Evolutionary conservation across 2,888 invertebrate species (phyloP).

Genomic region (Argyra leucocephala): DNA sequence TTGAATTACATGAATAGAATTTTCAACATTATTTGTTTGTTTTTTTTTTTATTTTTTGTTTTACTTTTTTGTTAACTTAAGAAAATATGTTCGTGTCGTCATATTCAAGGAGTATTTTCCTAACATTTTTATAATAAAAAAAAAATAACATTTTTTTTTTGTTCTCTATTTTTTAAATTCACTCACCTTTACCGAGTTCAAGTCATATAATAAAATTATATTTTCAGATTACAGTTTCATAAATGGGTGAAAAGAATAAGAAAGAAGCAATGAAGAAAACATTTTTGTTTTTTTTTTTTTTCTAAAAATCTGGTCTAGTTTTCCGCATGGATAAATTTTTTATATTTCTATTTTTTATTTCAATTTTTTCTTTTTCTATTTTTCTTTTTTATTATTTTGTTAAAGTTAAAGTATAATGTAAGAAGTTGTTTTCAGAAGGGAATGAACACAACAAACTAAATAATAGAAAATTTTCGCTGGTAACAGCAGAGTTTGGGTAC

Average conservation of each 20-base stretch:
- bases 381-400: neutral
- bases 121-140: too few species aligned
- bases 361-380: neutral
- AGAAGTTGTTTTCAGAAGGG: neutral
- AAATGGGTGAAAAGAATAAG: neutral
- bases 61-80: neutral
- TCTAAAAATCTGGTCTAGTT: neutral
- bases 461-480: neutral
- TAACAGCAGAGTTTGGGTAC: neutral
- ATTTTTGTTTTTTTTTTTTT: neutral
- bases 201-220: neutral
- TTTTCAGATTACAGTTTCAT: neutral
- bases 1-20: neutral
- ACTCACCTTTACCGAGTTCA: neutral
- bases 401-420: neutral
- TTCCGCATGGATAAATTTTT: neutral
- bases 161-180: neutral
- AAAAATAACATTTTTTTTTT: too few species aligned
- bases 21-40: neutral
- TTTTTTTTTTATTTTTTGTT: neutral
- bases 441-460: neutral
- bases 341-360: neutral
- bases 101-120: too few species aligned
- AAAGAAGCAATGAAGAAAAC: neutral
- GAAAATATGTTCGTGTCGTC: too few species aligned